Base-by-base conservation (phyloP, 2,113 vertebrate species). In the Spea multiplicata region DNA sequence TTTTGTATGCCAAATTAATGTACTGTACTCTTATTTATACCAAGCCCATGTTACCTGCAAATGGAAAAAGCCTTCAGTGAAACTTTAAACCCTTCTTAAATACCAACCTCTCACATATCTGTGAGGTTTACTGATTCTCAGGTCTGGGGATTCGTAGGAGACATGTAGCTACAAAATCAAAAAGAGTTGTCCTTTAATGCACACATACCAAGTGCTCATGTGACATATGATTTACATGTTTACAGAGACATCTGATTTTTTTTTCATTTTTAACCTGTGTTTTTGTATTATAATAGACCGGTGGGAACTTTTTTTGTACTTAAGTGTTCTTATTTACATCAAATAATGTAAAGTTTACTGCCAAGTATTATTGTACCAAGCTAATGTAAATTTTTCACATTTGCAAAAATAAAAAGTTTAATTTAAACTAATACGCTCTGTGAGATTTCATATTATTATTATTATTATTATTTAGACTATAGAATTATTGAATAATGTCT, bases 301-400 rank as follows among this genome's bases (percentile, higher is more conserved):
- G 81, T 0, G 83, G 84, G 88, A 80, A 87, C 89, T 91, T 91
- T 87, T 91, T 92, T 92, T 92, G 87, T 93, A 91, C 87, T 87
- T 92, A 90, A 94, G 90, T 94, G 50, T 97, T 92, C 88, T 96
- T 96, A 92, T 96, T 94, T 91, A 91, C 92, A 93, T 93, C 89
- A 94, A 95, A 88, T 91, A 92, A 93, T 96, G 94, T 96, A 95
- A 90, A 95, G 91, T 94, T 89, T 91, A 94, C 92, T 91, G 92
- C 87, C 90, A 91, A 95, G 85, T 93, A 92, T 89, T 90, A 91
- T 92, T 96, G 94, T 97, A 94, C 94, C 93, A 89, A 93, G 94
- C 90, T 92, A 94, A 93, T 96, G 95, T 96, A 93, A 93, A 92
- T 47, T 79, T 80, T 96, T 95, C 93, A 95, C 91, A 65, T 88